phyloP scores from a whole-genome alignment of 2,113 vertebrate genomes.

The Pogonocichla stellata region DNA sequence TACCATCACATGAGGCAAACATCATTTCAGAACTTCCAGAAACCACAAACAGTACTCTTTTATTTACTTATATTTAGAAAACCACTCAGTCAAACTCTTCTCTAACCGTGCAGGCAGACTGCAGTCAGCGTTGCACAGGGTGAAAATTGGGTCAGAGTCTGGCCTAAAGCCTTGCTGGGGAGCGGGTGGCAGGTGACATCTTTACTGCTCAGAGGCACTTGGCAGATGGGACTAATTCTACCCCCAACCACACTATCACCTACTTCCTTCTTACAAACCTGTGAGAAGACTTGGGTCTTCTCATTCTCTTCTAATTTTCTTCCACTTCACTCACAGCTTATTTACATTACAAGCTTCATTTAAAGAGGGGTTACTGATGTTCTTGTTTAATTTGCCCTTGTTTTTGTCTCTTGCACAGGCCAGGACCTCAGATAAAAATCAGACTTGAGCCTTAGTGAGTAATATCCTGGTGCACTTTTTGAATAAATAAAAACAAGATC shows the following conservation, averaged over 20 bases:
- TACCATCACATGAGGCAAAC: background rate
- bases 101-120: background rate
- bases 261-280: background rate
- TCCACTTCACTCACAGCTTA: background rate
- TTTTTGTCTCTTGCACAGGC: slow-evolving; percentile 59
- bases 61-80: background rate
- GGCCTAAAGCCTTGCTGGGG: background rate
- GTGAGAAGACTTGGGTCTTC: background rate
- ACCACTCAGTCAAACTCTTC: background rate
- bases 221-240: background rate
- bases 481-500: slow-evolving; percentile 76
- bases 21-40: background rate
- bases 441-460: slow-evolving; percentile 59
- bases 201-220: background rate
- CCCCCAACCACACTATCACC: background rate
- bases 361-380: background rate
- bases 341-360: background rate
- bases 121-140: background rate
- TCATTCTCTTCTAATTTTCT: background rate
- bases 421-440: slow-evolving; percentile 69
- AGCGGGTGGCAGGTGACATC: background rate
- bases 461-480: slow-evolving; percentile 63
- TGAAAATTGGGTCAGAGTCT: slow-evolving; percentile 24
- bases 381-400: slow-evolving; percentile 18
- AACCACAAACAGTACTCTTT: background rate